Conservation (phyloP, 1,140 invertebrate species). For the Drosophila nigrodunni region DNA sequence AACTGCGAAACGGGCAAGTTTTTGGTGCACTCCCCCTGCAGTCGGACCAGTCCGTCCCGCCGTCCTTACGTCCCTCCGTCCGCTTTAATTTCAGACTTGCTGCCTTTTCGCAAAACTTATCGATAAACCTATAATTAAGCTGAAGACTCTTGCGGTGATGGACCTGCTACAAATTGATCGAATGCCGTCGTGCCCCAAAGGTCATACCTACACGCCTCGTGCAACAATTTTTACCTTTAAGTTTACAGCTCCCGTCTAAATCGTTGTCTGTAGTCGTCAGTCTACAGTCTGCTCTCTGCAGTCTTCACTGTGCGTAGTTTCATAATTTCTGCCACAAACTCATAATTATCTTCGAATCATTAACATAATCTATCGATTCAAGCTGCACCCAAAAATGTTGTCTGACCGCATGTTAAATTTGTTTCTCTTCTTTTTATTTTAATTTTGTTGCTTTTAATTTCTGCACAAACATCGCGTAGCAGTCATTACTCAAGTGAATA, state of each 20-base stretch:
- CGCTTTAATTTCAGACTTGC: conserved; percentile 62
- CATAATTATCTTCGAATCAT: conserved; percentile 70
- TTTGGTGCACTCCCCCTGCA: conserved; percentile 9
- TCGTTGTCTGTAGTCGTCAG: neutral
- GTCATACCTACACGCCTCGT: conserved; percentile 57
- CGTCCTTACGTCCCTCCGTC: conserved; percentile 6
- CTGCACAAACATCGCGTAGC: conserved; percentile 6
- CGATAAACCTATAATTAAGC: conserved; percentile 76
- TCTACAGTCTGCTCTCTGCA: neutral
- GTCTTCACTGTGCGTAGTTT: conserved; percentile 25
- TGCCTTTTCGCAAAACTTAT: conserved; percentile 57
- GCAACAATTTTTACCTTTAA: conserved; percentile 42
- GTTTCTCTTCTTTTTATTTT: too few relatives aligned
- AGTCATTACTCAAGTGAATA: conserved; percentile 8
- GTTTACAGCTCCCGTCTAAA: conserved; percentile 69
- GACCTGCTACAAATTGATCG: conserved; percentile 78
- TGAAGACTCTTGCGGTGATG: conserved; percentile 67
- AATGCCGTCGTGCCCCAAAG: conserved; percentile 67
- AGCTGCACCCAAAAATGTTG: conserved; percentile 31
- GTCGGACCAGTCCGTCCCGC: neutral
- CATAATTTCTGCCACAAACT: conserved; percentile 46
- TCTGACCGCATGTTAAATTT: conserved; percentile 12
- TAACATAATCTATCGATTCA: conserved; percentile 77
- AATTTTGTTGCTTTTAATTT: conserved; percentile 25
- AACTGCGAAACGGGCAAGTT: conserved; percentile 58